Percentiles rank a stretch among this genome's conserved stretches.
These are phyloP conservation scores for Oxycera nigricornis DNA, from an alignment of 2,888 invertebrate species.

Conservation along the genomic window DNA sequence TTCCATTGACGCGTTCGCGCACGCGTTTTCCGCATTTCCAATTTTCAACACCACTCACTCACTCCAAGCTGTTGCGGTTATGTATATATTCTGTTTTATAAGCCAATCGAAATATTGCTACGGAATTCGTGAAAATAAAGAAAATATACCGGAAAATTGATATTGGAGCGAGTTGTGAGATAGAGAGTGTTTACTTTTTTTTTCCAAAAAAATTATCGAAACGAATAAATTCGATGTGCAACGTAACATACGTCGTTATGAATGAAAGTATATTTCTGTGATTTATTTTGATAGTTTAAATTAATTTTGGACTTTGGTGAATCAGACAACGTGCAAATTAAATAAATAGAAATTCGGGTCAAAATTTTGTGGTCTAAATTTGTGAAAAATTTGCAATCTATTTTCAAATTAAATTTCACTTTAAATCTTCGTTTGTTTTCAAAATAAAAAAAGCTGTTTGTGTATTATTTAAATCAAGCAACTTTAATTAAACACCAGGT, in stretches of 20 bases:
- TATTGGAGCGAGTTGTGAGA: neutral
- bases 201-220: slow-evolving; percentile 6
- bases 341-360: neutral
- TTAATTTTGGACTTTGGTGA: neutral
- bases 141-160: slow-evolving; percentile 2
- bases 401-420: neutral
- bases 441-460: neutral
- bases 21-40: neutral
- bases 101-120: slow-evolving; percentile 19
- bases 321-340: neutral
- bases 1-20: neutral
- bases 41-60: neutral
- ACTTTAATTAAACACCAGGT: neutral
- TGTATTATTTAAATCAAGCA: neutral
- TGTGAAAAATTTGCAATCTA: neutral
- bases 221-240: neutral
- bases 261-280: neutral
- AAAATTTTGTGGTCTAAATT: too few species aligned
- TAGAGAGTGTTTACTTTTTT: neutral
- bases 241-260: neutral
- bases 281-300: neutral
- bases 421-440: neutral
- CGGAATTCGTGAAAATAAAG: slow-evolving; percentile 2
- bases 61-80: neutral
- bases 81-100: neutral